A percentile compares a stretch with the other conserved stretches of the same genome.
These are phyloP conservation scores for Procambarus virginalis DNA, from an alignment of 1,140 invertebrate genomes.

Conservation along the genomic window DNA sequence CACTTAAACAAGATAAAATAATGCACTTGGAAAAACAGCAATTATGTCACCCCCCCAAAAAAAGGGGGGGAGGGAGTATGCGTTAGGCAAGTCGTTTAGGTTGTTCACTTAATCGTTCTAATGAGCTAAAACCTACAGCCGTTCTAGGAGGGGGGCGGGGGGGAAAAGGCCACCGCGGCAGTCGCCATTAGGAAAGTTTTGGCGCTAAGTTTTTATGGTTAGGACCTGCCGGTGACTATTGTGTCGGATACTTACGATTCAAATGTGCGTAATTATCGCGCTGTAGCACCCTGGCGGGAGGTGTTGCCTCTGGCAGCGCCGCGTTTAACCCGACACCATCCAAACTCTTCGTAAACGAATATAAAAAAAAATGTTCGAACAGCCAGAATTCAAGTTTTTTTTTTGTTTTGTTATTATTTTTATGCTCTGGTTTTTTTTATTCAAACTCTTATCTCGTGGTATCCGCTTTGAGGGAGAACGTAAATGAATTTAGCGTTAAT, in stretches of 20 bases:
- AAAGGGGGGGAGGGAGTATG: neutral
- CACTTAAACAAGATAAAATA: constrained; percentile 21
- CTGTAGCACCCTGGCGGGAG: neutral
- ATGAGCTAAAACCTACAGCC: constrained; percentile 45
- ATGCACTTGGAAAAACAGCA: constrained; percentile 28
- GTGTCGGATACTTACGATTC: neutral
- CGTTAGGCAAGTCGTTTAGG: constrained; percentile 9
- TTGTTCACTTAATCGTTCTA: constrained; percentile 26
- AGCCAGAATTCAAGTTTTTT: no score
- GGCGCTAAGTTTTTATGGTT: neutral
- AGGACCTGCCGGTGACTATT: neutral
- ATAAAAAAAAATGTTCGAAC: no score
- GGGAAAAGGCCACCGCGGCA: neutral
- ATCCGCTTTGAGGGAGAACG: no score
- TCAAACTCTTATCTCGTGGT: no score
- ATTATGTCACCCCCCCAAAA: neutral
- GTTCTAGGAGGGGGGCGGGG: neutral
- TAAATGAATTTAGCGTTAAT: no score
- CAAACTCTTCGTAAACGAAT: no score
- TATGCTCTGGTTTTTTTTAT: no score
- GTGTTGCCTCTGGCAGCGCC: neutral
- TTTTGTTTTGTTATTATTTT: no score
- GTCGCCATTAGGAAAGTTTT: neutral
- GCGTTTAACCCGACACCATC: no score
- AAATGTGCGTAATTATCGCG: neutral